Percentiles rank a stretch among this genome's conserved stretches.
Evolutionary conservation across 2,797 vertebrate genomes (phyloP).

Genomic region (Taenioides sp.): DNA sequence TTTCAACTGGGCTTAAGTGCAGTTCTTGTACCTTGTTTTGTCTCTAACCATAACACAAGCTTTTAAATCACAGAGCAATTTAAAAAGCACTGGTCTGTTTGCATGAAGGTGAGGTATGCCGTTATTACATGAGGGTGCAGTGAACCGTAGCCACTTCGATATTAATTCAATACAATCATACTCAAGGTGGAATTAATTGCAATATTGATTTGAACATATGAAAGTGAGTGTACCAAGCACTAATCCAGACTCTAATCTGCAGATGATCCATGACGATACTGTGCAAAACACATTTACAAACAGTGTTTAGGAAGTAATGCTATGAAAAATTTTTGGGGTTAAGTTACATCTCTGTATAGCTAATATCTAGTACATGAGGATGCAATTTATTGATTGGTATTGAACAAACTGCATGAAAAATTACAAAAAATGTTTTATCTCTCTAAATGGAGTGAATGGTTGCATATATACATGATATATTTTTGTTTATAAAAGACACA

Average conservation of each 20-base stretch:
- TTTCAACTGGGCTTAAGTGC: conserved; percentile 12
- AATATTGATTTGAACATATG: background rate
- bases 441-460: too few relatives aligned
- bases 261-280: background rate
- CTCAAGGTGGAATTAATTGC: background rate
- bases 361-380: too few relatives aligned
- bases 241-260: background rate
- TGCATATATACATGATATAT: too few relatives aligned
- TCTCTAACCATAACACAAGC: background rate
- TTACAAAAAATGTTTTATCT: too few relatives aligned
- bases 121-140: background rate
- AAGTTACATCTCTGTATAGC: too few relatives aligned
- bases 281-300: too few relatives aligned
- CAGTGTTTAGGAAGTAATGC: too few relatives aligned
- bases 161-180: background rate
- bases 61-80: background rate
- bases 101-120: background rate
- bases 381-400: too few relatives aligned
- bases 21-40: background rate
- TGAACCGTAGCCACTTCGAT: background rate
- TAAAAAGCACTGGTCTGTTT: background rate
- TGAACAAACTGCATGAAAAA: too few relatives aligned
- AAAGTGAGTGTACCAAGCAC: background rate
- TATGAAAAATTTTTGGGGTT: too few relatives aligned
- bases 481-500: too few relatives aligned